phyloP scores from a whole-genome alignment of 2,888 invertebrate species.

The Drosophila formosana region DNA sequence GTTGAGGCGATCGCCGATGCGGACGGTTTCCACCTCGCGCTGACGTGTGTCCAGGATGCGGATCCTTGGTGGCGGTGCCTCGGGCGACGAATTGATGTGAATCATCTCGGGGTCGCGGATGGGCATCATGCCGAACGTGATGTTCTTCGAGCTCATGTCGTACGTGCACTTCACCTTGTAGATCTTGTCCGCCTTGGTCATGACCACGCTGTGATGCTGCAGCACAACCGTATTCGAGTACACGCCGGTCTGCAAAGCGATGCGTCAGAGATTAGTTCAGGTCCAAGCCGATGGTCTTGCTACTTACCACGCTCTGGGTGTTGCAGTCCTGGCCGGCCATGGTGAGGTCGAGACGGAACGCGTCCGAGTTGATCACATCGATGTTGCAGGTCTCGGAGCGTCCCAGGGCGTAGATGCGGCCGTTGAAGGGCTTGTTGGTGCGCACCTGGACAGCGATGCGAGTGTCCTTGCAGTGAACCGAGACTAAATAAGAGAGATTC shows the following conservation, averaged over 20 bases:
- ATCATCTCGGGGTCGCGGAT: slow-evolving; percentile 98
- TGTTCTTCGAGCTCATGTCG: slow-evolving; percentile 98
- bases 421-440: slow-evolving; percentile 97
- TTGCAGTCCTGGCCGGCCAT: slow-evolving; percentile 98
- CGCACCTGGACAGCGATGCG: slow-evolving; percentile 96
- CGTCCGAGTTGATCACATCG: slow-evolving; percentile 96
- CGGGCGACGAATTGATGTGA: slow-evolving; percentile 97
- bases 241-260: slow-evolving; percentile 90
- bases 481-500: slow-evolving; percentile 87
- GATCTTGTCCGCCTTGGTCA: slow-evolving; percentile 98
- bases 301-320: slow-evolving; percentile 95
- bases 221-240: slow-evolving; percentile 97
- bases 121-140: slow-evolving; percentile 98
- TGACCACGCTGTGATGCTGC: slow-evolving; percentile 97
- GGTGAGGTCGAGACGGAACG: slow-evolving; percentile 95
- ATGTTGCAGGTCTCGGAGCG: slow-evolving; percentile 98
- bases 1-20: slow-evolving; percentile 96
- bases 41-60: slow-evolving; percentile 94
- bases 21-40: slow-evolving; percentile 96
- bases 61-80: slow-evolving; percentile 97
- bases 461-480: slow-evolving; percentile 97
- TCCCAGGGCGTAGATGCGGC: slow-evolving; percentile 96
- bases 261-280: not conserved
- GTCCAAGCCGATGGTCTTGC: too few relatives aligned
- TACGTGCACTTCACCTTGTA: slow-evolving; percentile 98